Conservation (phyloP, 1,140 invertebrate genomes). For the Xylocopa sonorina region DNA sequence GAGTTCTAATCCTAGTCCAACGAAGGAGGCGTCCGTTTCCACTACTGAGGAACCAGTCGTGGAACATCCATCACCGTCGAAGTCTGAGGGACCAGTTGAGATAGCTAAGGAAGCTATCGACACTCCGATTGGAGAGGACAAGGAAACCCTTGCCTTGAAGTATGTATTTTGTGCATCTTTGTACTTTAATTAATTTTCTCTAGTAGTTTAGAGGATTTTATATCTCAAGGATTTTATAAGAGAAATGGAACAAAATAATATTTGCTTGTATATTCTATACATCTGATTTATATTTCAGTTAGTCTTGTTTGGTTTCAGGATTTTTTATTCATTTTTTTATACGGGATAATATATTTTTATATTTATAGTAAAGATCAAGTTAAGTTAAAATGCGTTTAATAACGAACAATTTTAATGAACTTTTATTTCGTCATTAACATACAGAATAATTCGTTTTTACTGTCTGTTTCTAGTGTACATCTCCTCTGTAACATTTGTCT, state of each 20-base stretch:
- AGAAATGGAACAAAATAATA: too few relatives aligned
- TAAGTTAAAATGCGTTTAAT: too few relatives aligned
- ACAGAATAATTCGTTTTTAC: too few relatives aligned
- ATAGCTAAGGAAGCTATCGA: slow-evolving; percentile 78
- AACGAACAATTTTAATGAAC: too few relatives aligned
- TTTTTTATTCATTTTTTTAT: background rate
- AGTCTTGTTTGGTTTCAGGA: background rate
- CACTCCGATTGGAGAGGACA: slow-evolving; percentile 70
- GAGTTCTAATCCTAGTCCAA: slow-evolving; percentile 68
- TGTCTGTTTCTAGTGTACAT: background rate
- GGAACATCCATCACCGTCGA: slow-evolving; percentile 71
- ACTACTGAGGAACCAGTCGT: slow-evolving; percentile 50
- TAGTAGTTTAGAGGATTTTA: too few relatives aligned
- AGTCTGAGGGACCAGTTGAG: slow-evolving; percentile 73
- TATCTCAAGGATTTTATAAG: too few relatives aligned
- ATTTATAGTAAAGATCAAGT: too few relatives aligned
- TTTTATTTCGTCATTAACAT: too few relatives aligned
- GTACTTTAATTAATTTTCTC: background rate
- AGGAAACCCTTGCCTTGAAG: slow-evolving; percentile 77
- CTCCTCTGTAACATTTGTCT: background rate
- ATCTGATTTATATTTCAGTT: background rate
- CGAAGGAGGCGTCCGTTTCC: slow-evolving; percentile 42
- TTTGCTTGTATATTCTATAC: background rate
- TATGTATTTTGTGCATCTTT: slow-evolving; percentile 64
- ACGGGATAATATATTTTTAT: background rate